Percentiles rank a stretch among this genome's conserved stretches.
These are phyloP conservation scores for Drosophila kepulauana DNA, from an alignment of 1,140 invertebrate species.

Conservation along the genomic window DNA sequence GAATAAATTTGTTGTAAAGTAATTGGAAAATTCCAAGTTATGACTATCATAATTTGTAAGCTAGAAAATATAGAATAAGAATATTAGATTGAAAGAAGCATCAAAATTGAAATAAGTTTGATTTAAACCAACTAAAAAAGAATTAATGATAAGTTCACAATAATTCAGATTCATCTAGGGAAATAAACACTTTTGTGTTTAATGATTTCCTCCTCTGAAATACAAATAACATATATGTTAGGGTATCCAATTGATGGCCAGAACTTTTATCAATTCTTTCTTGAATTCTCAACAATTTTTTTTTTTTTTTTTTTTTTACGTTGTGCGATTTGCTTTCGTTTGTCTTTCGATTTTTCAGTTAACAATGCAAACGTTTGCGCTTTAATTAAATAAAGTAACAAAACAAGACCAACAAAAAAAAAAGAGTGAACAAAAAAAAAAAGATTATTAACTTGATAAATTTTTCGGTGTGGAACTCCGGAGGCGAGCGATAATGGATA, in stretches of 20 bases:
- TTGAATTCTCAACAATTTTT: not conserved
- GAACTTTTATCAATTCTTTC: not conserved
- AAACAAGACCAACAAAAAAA: not conserved
- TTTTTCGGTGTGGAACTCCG: constrained; percentile 30
- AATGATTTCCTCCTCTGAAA: not conserved
- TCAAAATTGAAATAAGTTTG: too few species aligned
- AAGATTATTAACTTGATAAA: constrained; percentile 46
- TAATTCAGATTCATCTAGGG: too few species aligned
- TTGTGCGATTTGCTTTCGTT: constrained; percentile 24
- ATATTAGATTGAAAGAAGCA: too few species aligned
- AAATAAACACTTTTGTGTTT: not conserved
- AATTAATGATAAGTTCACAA: too few species aligned
- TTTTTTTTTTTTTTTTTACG: not conserved
- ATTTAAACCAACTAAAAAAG: too few species aligned
- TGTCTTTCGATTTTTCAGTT: constrained; percentile 23
- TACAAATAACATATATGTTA: not conserved
- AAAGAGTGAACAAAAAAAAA: constrained; percentile 1
- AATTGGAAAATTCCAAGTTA: too few species aligned
- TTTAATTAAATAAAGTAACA: constrained; percentile 50
- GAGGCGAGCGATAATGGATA: constrained; percentile 39
- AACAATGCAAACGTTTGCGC: constrained; percentile 65
- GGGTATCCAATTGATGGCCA: constrained; percentile 5
- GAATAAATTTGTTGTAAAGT: too few species aligned
- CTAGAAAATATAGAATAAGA: too few species aligned
- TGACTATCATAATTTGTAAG: too few species aligned